A percentile compares a stretch with the other conserved stretches of the same genome.
Evolutionary conservation across 2,113 vertebrate genomes (phyloP).

Genomic region (Gavialis gangeticus): DNA sequence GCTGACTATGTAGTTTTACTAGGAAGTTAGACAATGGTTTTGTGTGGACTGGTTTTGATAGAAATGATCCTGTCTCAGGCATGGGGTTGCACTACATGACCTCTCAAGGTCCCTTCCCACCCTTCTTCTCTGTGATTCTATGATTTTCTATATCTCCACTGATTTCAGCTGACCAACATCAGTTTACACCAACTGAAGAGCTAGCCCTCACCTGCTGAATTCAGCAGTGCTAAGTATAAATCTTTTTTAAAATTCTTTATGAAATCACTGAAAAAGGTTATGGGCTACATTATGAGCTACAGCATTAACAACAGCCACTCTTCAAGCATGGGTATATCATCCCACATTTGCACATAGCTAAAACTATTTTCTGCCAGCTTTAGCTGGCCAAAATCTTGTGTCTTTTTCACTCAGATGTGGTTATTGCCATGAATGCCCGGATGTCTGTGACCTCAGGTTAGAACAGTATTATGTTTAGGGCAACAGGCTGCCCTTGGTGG

Average conservation of each 20-base stretch:
- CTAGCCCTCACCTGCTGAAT: constrained; percentile 28
- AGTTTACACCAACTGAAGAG: constrained; percentile 31
- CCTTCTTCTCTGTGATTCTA: no score
- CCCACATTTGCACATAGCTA: not conserved
- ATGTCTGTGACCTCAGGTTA: not conserved
- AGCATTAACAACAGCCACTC: fast-evolving
- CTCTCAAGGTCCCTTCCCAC: no score
- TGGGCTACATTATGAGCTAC: not conserved
- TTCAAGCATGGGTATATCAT: not conserved
- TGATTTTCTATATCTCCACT: not conserved
- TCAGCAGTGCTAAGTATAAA: not conserved
- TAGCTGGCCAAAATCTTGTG: fast-evolving
- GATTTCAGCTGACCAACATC: not conserved
- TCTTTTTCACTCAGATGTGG: not conserved
- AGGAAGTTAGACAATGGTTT: no score
- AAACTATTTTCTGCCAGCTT: not conserved
- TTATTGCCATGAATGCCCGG: not conserved
- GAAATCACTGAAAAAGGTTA: not conserved
- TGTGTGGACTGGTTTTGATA: no score
- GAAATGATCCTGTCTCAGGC: no score
- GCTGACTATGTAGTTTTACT: no score
- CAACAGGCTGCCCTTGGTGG: not conserved
- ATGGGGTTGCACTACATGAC: no score
- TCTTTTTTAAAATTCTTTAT: not conserved
- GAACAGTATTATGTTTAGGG: not conserved